Base-by-base conservation (phyloP, 2,888 invertebrate species). In the Pachydiplax longipennis region DNA sequence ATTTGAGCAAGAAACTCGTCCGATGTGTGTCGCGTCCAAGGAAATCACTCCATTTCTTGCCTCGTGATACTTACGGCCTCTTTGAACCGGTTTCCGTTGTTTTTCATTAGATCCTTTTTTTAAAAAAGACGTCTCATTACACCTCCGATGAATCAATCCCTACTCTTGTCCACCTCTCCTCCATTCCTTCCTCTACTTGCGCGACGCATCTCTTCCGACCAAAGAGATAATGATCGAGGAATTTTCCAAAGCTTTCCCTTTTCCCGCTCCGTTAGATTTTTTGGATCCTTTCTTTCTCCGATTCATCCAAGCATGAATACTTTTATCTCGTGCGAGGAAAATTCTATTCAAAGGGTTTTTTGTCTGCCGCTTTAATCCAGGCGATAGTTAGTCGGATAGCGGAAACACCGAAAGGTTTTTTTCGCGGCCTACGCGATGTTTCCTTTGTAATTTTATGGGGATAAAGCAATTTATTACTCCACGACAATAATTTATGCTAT, bases 51-150 rank as follows among this genome's bases (percentile, higher is more conserved):
- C 37, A n/a, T 87, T 40, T 87, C 61, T 61, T 83, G 53, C 18
- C n/a, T 35, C 8, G 87, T 65, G 61, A 87, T 65, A 87, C 61
- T 87, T 61, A 61, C 61, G 87, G 61, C 87, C 58, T 37, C 58
- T 87, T 87, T 65, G 87, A 87, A 87, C 87, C 87, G 87, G 87
- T 87, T 87, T 37, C 61, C 31, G 6, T 12, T n/a, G 87, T 61
- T 87, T 87, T 48, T 87, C 87, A 22, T 61, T 87, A 61, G 58
- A 87, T 87, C 87, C 53, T 2, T 18, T 18, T 65, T 37, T 65
- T 65, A 87, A 87, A 25, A 65, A 35, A 37, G 61, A 31, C 87
- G 35, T 87, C 87, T 87, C 87, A 87, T 87, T 87, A 87, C 87
- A 31, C 37, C 87, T 37, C 61, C 65, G 37, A 58, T 87, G 15